A percentile compares a stretch with the other conserved stretches of the same genome.
phyloP scores from a whole-genome alignment of 2,888 invertebrate genomes.

The Chloromyia formosa region DNA sequence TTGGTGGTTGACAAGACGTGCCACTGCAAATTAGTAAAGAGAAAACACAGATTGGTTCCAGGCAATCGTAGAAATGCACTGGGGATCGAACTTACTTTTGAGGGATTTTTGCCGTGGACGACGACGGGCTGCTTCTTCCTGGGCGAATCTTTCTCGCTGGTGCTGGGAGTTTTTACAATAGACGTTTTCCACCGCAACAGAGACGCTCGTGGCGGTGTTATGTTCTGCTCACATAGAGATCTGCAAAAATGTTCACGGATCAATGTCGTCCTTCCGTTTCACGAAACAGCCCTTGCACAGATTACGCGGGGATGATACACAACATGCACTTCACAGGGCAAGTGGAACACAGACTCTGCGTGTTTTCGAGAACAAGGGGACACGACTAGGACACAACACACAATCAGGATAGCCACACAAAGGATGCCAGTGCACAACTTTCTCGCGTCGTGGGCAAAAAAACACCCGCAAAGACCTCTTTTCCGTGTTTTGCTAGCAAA shows the following conservation, averaged over 20 bases:
- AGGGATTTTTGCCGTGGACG: background rate
- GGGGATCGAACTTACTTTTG: constrained; percentile 26
- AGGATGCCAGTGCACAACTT: background rate
- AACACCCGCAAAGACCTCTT: background rate
- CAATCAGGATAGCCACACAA: background rate
- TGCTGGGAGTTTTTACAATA: constrained; percentile 1
- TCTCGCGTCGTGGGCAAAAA: constrained; percentile 1
- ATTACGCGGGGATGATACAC: background rate
- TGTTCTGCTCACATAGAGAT: background rate
- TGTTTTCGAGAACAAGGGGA: too few relatives aligned
- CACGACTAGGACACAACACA: background rate
- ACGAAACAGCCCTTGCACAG: too few relatives aligned
- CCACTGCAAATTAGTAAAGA: constrained; percentile 21
- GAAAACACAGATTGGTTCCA: background rate
- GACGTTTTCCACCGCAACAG: constrained; percentile 34
- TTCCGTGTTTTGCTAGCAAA: background rate
- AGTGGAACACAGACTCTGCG: constrained; percentile 5
- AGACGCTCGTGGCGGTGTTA: constrained; percentile 20
- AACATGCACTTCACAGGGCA: background rate
- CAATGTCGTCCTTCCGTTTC: background rate
- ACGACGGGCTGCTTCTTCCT: background rate
- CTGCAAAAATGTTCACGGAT: constrained; percentile 8
- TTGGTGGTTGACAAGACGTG: constrained; percentile 35
- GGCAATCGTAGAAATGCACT: background rate
- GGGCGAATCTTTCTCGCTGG: background rate